phyloP scores from a whole-genome alignment of 2,797 vertebrate genomes.

The Rhinophrynus dorsalis region DNA sequence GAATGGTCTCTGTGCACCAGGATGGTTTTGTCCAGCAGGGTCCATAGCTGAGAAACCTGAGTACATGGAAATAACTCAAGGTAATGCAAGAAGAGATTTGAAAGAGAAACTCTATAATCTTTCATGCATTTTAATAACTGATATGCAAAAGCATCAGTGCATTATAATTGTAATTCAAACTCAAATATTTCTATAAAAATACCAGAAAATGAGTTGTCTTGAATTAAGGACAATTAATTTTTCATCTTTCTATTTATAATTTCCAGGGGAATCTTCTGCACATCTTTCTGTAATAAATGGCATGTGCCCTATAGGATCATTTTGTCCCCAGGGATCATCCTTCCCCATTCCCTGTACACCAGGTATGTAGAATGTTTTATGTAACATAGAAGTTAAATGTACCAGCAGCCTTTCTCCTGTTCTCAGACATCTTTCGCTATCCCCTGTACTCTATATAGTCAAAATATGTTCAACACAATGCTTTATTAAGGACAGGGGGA shows the following conservation, averaged over 20 bases:
- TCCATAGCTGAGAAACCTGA: conserved; percentile 56
- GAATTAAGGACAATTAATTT: too few species aligned
- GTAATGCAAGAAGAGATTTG: not conserved
- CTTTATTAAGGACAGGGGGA: too few species aligned
- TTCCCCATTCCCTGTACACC: conserved; percentile 69
- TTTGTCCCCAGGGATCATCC: conserved; percentile 74
- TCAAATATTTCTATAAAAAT: not conserved
- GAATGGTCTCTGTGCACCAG: conserved; percentile 59
- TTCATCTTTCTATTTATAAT: too few species aligned
- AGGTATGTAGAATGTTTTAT: conserved; percentile 46
- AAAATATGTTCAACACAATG: too few species aligned
- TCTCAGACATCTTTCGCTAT: too few species aligned
- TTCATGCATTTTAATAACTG: too few species aligned
- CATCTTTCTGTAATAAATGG: conserved; percentile 34
- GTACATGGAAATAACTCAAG: not conserved
- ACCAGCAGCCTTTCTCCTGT: too few species aligned
- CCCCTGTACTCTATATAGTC: too few species aligned
- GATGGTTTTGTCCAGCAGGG: conserved; percentile 67
- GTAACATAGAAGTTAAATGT: not conserved
- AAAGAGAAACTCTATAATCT: too few species aligned
- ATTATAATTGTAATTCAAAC: too few species aligned
- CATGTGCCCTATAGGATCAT: conserved; percentile 76
- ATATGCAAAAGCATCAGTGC: too few species aligned
- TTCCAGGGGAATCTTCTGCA: not conserved
- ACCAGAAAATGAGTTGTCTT: not conserved